phyloP scores from a whole-genome alignment of 2,888 invertebrate genomes.

The Aricia artaxerxes region DNA sequence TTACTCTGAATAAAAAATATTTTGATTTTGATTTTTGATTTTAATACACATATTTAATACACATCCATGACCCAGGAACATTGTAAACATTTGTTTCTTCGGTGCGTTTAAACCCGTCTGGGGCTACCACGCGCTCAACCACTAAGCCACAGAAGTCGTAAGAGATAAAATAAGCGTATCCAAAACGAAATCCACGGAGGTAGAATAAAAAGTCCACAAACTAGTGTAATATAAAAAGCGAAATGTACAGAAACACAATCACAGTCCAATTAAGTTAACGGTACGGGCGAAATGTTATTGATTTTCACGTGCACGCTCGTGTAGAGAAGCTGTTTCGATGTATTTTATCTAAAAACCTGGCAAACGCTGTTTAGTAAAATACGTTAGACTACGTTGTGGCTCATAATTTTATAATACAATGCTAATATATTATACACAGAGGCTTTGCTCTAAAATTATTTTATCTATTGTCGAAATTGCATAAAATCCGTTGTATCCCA shows the following conservation, averaged over 20 bases:
- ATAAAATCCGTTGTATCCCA: no score
- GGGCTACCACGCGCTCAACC: neutral
- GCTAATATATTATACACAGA: no score
- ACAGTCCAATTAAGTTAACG: slow-evolving; percentile 23
- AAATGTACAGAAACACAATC: slow-evolving; percentile 21
- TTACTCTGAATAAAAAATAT: no score
- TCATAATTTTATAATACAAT: no score
- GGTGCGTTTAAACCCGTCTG: neutral
- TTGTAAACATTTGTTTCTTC: neutral
- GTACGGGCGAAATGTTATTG: slow-evolving; percentile 7
- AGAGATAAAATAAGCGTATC: neutral
- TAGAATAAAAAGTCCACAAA: slow-evolving; percentile 4
- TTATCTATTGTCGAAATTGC: no score
- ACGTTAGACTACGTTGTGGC: no score
- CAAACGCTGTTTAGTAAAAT: neutral
- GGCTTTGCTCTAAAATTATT: no score
- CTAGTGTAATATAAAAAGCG: neutral
- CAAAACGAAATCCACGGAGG: neutral
- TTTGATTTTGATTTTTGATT: neutral
- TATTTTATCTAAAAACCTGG: neutral
- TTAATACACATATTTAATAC: neutral
- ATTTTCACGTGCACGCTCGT: slow-evolving; percentile 10
- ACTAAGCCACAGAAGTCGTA: no score
- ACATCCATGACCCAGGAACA: neutral
- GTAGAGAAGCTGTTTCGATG: neutral